A percentile compares a stretch with the other conserved stretches of the same genome.
phyloP scores from a whole-genome alignment of 2,888 invertebrate genomes.

The Tetanocera ferruginea region DNA sequence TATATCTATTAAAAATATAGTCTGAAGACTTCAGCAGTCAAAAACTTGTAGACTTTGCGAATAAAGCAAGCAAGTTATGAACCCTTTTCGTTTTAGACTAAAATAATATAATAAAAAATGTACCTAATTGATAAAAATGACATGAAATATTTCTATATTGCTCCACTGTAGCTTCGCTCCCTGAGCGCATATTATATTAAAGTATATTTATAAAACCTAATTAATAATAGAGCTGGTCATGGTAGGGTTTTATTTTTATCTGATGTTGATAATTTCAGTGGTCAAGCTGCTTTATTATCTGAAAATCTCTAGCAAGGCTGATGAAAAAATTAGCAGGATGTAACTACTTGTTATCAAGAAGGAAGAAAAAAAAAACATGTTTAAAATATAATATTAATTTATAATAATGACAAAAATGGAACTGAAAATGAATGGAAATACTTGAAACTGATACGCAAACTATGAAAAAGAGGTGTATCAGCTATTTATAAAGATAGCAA shows the following conservation, averaged over 20 bases:
- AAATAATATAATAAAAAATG: neutral
- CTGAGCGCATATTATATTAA: neutral
- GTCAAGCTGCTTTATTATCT: constrained; percentile 18
- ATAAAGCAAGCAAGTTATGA: too few relatives aligned
- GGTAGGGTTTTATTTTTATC: constrained; percentile 21
- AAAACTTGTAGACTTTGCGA: too few relatives aligned
- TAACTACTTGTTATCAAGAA: neutral
- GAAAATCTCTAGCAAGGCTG: neutral
- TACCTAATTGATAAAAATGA: neutral
- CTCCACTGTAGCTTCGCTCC: neutral
- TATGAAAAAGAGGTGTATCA: neutral
- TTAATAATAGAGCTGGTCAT: constrained; percentile 3
- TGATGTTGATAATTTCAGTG: constrained; percentile 17
- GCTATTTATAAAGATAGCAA: neutral
- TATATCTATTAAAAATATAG: too few relatives aligned
- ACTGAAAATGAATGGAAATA: neutral
- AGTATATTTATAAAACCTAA: constrained; percentile 23
- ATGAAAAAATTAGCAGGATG: constrained; percentile 26
- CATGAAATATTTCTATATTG: neutral
- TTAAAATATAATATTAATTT: neutral
- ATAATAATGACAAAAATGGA: neutral
- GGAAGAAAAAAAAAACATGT: constrained; percentile 1
- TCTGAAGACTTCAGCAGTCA: too few relatives aligned
- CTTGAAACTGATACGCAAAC: neutral
- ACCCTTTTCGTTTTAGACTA: neutral